Percentiles rank a stretch among this genome's conserved stretches.
phyloP scores from a whole-genome alignment of 2,888 invertebrate species.

The Drosophila monieri region DNA sequence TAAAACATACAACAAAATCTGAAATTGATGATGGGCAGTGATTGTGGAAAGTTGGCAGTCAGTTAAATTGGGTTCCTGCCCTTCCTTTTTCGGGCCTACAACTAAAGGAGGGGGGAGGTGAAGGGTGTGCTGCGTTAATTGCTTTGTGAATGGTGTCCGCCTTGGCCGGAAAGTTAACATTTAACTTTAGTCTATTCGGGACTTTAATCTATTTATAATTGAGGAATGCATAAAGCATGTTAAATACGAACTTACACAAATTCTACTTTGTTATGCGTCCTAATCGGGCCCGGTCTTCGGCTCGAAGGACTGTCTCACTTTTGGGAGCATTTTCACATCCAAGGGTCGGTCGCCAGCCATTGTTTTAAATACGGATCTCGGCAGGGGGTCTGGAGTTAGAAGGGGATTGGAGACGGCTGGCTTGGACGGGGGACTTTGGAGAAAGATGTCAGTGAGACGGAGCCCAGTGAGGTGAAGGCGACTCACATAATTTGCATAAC shows the following conservation, averaged over 20 bases:
- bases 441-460: conserved; percentile 36
- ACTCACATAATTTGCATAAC: conserved; percentile 77
- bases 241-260: conserved; percentile 77
- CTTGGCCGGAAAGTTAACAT: conserved; percentile 77
- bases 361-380: conserved; percentile 71
- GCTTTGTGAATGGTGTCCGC: conserved; percentile 80
- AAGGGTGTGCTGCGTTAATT: conserved; percentile 68
- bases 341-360: conserved; percentile 46
- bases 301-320: conserved; percentile 41
- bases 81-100: conserved; percentile 42
- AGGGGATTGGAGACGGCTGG: background rate
- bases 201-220: conserved; percentile 78
- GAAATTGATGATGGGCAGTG: conserved; percentile 80
- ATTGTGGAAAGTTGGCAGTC: conserved; percentile 78
- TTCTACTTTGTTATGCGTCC: conserved; percentile 76
- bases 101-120: background rate
- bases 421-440: background rate
- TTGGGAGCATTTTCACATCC: conserved; percentile 31
- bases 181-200: conserved; percentile 78
- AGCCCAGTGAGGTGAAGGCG: conserved; percentile 65
- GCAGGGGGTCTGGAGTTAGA: conserved; percentile 22
- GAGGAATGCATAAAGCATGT: conserved; percentile 78
- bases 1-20: conserved; percentile 79
- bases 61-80: conserved; percentile 76
- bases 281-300: conserved; percentile 64